These are phyloP conservation scores for Heliothis peltigera DNA, from an alignment of 2,888 invertebrate species.

Conservation along the genomic window DNA sequence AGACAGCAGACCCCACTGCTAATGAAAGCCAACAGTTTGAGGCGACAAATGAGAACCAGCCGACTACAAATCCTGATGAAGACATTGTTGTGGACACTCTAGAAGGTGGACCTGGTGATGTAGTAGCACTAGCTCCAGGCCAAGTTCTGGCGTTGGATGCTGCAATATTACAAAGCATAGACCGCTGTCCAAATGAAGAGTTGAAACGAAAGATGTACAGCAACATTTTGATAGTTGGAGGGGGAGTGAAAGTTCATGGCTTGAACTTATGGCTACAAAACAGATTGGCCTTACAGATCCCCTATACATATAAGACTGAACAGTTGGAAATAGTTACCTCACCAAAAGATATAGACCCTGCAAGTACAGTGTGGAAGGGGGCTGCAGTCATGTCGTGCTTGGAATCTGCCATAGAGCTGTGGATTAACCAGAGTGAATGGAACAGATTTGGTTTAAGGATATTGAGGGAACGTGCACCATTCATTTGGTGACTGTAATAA, in stretches of 20 bases:
- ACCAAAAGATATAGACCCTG: slow-evolving; percentile 97
- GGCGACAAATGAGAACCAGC: slow-evolving; percentile 85
- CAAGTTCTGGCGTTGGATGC: slow-evolving; percentile 97
- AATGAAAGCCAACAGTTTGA: slow-evolving; percentile 87
- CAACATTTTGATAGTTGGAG: slow-evolving; percentile 97
- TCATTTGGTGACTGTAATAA: slow-evolving; percentile 92
- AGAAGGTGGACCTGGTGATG: slow-evolving; percentile 90
- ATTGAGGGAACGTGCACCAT: slow-evolving; percentile 97
- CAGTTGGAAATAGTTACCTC: slow-evolving; percentile 96
- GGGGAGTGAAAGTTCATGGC: slow-evolving; percentile 96
- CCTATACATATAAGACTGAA: slow-evolving; percentile 94
- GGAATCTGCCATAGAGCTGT: slow-evolving; percentile 97
- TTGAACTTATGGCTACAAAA: slow-evolving; percentile 97
- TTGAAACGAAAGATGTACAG: slow-evolving; percentile 98
- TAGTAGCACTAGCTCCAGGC: slow-evolving; percentile 93
- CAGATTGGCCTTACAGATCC: slow-evolving; percentile 95
- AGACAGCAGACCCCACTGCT: slow-evolving; percentile 80
- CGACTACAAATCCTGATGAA: slow-evolving; percentile 90
- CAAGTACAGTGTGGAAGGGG: slow-evolving; percentile 98
- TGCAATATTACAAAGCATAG: slow-evolving; percentile 97
- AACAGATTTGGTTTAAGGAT: slow-evolving; percentile 95
- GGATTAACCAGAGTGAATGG: slow-evolving; percentile 97
- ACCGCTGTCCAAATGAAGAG: slow-evolving; percentile 96
- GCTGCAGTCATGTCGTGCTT: slow-evolving; percentile 97
- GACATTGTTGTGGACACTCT: slow-evolving; percentile 93